Base-by-base conservation (phyloP, 2,113 vertebrate species). In the Dicrurus megarhynchus region DNA sequence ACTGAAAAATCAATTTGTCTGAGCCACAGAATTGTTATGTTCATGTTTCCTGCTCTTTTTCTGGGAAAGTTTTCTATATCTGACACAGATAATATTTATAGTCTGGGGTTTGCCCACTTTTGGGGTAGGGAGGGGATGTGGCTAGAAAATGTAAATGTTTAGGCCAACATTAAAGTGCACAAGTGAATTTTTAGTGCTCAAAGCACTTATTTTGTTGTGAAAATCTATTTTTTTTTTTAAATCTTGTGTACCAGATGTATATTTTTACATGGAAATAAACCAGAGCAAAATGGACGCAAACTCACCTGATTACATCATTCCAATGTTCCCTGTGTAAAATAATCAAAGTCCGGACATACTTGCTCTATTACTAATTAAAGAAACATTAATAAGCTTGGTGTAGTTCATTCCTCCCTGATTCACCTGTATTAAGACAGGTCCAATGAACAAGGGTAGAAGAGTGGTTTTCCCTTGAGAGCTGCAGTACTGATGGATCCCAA, bases 251-350 rank as follows among this genome's bases (percentile, higher is more conserved):
- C 73, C 86, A 96, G 90, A 97, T 81, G 3, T 94, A 84, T 96
- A 95, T 96, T 97, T 97, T 97, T 92, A 93, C 95, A 94, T 53
- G 26, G 49, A 95, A 96, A 94, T 81, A 95, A 94, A 93, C 24
- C 61, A 84, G 52, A 89, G 33, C 49, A 89, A 93, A 89, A 84
- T 32, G 44, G 53, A 68, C 64, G 71, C n/a, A 71, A 90, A 88
- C 37, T 0, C 23, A 89, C 30, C 5, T 41, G 44, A 84, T n/a
- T n/a, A 88, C 13, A 44, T 56, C 37, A 87, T 81, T 92, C 83
- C 83, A 90, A 3, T 35, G 76, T 78, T 89, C 63, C 70, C 44
- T 79, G 28, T 86, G 73, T 91, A 84, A 86, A 90, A 81, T 44
- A 67, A 75, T 42, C 30, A 11, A 88, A 84, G 20, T 91, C 59